Percentiles rank a stretch among this genome's conserved stretches.
These are phyloP conservation scores for Aythya fuligula DNA, from an alignment of 2,797 vertebrate species.

Conservation along the genomic window DNA sequence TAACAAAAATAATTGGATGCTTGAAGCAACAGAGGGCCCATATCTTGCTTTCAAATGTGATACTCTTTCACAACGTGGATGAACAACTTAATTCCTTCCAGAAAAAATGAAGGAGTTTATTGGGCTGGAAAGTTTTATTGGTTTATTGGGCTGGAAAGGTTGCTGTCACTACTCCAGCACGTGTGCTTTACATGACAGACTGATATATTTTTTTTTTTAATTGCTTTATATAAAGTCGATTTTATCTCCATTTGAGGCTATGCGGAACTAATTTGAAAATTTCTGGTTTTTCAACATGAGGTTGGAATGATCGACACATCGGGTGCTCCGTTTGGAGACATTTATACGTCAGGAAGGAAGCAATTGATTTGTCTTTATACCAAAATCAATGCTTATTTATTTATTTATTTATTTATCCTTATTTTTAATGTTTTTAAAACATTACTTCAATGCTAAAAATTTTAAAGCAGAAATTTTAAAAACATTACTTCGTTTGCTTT, in stretches of 20 bases:
- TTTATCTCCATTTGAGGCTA: background rate
- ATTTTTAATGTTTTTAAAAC: background rate
- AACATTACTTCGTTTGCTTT: too few species aligned
- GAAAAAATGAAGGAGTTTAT: background rate
- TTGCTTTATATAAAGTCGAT: background rate
- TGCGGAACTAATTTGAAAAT: background rate
- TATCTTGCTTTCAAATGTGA: background rate
- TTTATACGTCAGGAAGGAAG: background rate
- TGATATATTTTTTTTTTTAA: too few species aligned
- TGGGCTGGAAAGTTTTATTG: background rate
- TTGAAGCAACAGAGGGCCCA: background rate
- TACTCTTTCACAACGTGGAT: background rate
- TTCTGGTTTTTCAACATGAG: background rate
- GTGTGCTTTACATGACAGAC: background rate
- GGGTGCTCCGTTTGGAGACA: background rate
- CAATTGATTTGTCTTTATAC: background rate
- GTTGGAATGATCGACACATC: background rate
- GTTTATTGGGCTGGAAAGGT: background rate
- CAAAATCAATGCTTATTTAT: too few species aligned
- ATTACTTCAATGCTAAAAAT: too few species aligned
- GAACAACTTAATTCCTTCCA: background rate
- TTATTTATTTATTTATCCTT: too few species aligned
- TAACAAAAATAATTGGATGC: background rate
- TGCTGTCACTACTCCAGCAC: background rate
- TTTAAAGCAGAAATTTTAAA: background rate